Evolutionary conservation across 2,888 invertebrate species (phyloP).

Genomic region (Linnaemya tessellans): DNA sequence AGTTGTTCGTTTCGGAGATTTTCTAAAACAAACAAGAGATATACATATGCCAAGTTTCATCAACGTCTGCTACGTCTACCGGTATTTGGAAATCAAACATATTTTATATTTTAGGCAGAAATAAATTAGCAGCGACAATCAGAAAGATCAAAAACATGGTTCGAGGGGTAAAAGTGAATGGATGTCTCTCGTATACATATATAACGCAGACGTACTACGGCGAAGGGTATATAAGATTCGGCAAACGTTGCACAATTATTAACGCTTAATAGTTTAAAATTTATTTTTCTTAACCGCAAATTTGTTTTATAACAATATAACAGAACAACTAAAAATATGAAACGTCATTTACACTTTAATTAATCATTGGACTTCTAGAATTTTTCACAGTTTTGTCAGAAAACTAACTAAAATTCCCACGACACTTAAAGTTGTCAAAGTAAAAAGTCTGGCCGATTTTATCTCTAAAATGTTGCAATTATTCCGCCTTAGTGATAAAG

Average conservation of each 20-base stretch:
- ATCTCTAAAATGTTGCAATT: slow-evolving; percentile 60
- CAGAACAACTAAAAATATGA: not conserved
- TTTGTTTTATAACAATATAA: not conserved
- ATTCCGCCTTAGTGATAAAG: slow-evolving; percentile 65
- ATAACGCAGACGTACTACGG: too few relatives aligned
- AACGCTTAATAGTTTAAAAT: not conserved
- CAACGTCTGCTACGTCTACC: too few relatives aligned
- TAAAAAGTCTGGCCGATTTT: slow-evolving; percentile 37
- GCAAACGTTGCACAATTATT: not conserved
- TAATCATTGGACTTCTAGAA: slow-evolving; percentile 7
- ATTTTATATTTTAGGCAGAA: too few relatives aligned
- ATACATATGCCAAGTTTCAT: too few relatives aligned
- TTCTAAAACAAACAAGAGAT: too few relatives aligned
- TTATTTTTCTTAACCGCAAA: slow-evolving; percentile 9
- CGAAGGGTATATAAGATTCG: too few relatives aligned
- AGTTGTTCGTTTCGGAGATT: too few relatives aligned
- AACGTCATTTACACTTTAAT: slow-evolving; percentile 31
- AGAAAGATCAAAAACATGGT: too few relatives aligned
- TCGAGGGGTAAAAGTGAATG: too few relatives aligned
- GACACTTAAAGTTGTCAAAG: slow-evolving; percentile 67
- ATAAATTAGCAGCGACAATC: too few relatives aligned
- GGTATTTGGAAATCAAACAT: too few relatives aligned
- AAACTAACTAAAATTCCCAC: slow-evolving; percentile 50
- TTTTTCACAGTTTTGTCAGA: slow-evolving; percentile 25
- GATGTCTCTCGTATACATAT: too few relatives aligned